Evolutionary conservation across 2,113 vertebrate species (phyloP).

Genomic region (Channa maculata): DNA sequence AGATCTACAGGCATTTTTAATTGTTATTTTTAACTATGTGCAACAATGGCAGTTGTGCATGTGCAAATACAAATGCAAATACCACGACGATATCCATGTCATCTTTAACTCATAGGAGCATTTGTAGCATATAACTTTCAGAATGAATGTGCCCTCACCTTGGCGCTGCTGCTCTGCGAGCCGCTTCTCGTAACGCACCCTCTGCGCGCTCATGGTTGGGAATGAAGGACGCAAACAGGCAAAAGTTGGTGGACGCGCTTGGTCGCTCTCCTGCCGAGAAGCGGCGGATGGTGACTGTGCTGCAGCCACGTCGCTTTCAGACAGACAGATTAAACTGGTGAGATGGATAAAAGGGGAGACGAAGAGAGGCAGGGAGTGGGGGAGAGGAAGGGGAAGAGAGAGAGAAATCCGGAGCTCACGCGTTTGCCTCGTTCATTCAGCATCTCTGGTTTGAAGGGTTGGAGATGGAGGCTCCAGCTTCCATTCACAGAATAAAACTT

Average conservation of each 20-base stretch:
- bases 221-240: neutral
- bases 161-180: neutral
- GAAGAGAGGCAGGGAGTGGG: neutral
- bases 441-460: no score
- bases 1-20: neutral
- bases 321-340: neutral
- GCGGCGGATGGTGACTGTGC: neutral
- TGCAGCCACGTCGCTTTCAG: constrained; percentile 7
- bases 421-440: neutral
- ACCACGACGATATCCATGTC: neutral
- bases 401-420: neutral
- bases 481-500: no score
- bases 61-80: neutral
- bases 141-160: constrained; percentile 50
- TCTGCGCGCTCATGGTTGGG: constrained; percentile 21
- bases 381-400: neutral
- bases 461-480: no score
- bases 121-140: neutral
- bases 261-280: neutral
- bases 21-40: neutral
- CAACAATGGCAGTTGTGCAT: neutral
- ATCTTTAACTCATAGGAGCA: neutral
- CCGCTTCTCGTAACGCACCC: neutral
- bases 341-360: constrained; percentile 2
- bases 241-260: constrained; percentile 32